Evolutionary conservation across 1,140 invertebrate genomes (phyloP).

Genomic region (Pemphigus obesinymphae): DNA sequence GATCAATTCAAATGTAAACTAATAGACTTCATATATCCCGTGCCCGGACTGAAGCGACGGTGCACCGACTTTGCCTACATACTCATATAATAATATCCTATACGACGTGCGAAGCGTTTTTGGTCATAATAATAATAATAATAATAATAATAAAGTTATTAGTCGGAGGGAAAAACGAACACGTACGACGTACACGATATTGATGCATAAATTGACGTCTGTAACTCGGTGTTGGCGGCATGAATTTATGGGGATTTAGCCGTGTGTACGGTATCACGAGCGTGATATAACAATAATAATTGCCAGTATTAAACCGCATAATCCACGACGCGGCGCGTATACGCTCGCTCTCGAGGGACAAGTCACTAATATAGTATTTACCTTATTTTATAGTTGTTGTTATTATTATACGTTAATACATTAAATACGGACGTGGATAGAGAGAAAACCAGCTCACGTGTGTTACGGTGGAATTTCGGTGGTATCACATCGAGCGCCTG

Average conservation of each 20-base stretch:
- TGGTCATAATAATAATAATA: no score
- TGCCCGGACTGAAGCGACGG: no score
- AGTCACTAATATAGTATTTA: constrained; percentile 32
- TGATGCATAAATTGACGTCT: neutral
- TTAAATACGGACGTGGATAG: neutral
- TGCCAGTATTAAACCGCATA: constrained; percentile 16
- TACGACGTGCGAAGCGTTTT: no score
- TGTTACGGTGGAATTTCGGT: constrained; percentile 6
- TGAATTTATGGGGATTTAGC: neutral
- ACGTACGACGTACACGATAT: no score
- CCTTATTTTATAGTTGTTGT: constrained; percentile 37
- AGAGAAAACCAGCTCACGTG: no score
- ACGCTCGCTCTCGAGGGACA: neutral
- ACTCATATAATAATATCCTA: no score
- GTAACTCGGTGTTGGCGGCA: neutral
- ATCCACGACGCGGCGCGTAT: neutral
- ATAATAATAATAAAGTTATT: neutral
- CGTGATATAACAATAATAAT: constrained; percentile 21
- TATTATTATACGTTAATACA: constrained; percentile 18
- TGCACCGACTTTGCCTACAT: no score
- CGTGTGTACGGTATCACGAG: neutral
- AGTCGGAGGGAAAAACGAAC: neutral
- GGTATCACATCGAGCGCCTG: neutral
- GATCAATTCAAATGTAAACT: no score
- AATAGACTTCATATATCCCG: no score